Evolutionary conservation across 2,797 vertebrate species (phyloP), one percentile per base, ranked within the genome.

Genomic region (Xiphophorus birchmanni): DNA sequence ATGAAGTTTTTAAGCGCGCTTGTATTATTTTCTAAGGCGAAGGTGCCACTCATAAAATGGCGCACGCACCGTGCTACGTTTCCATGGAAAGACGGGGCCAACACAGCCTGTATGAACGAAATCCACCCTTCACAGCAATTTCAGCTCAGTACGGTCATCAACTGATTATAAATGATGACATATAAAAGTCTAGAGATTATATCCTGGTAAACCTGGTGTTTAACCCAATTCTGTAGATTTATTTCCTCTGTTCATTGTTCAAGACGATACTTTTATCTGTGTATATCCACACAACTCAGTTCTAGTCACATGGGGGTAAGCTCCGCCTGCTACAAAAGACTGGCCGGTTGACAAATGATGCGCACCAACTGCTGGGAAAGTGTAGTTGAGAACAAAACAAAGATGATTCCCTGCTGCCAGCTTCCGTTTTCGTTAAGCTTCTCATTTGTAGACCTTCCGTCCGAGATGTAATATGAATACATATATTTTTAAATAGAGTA

Each of bases 351-450:
- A 72, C 42, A n/a, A 72, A 72, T 72, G 44, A 47, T 47, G 69
- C 69, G 26, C 44, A 72, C 26, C 69, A 47, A 15, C 42, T 72
- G 26, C 13, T 47, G 26, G 42, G 29, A 35, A 63, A 37, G 37
- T 69, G 5, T 37, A 26, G 1, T 11, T 78, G 7, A 73, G 5
- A 12, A 0, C 32, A 45, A n/a, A n/a, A 35, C 47, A 40, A 44
- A 90, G 88, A 91, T 0, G 1, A 0, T 8, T 83, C 50, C 13
- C 67, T 67, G 69, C 15, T 0, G 5, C 0, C 15, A 7, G 63
- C 84, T 86, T 94, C 93, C 86, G 89, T 0, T 12, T 86, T 88
- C 75, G 89, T 8, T 45, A 40, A 67, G n/a, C 10, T 44, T 26
- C 40, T 44, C 21, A 1, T 77, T 4, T 56, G 12, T 37, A n/a